Evolutionary conservation across 2,797 vertebrate genomes (phyloP), one percentile per base, ranked within the genome.

Genomic region (Siniperca undulata): DNA sequence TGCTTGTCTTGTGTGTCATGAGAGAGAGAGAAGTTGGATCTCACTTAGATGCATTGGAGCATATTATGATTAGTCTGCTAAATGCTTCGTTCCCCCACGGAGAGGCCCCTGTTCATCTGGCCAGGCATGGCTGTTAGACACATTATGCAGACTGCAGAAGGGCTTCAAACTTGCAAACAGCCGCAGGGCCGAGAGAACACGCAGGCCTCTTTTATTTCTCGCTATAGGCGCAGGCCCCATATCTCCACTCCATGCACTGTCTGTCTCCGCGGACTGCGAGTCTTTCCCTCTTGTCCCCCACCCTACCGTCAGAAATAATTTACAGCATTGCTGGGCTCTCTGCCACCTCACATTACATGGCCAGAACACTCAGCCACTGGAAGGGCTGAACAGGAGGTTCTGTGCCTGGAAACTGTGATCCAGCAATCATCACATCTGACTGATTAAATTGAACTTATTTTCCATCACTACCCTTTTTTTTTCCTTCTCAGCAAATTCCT

Each of bases 291-390:
- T 87, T 92, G 90, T 88, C 89, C 83, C 84, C 90, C 85, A 89
- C 85, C 90, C 85, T 85, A 87, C 86, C 82, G 66, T 94, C 90
- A 92, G 89, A 94, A 94, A 94, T 93, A 92, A 94, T 94, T 94
- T 93, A 94, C 93, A 91, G 87, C 91, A 82, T 90, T 90, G 83
- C 91, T 90, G 88, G 92, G 90, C 92, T 92, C 84, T 88, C 90
- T 92, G 92, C 93, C 92, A 93, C 93, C 92, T 93, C 89, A 91
- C 92, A 92, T 94, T 93, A 91, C 93, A 94, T 92, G 91, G 90
- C 86, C 92, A 90, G 88, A 91, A 90, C 90, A 92, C 88, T 92
- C 91, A 91, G 87, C 75, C 88, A 77, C 80, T 88, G 86, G 85
- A 91, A 91, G 85, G 82, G 65, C 68, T 85, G 92, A 86, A 87